Percentiles rank a stretch among this genome's conserved stretches.
phyloP scores from a whole-genome alignment of 2,888 invertebrate species.

The Meloe dianella region DNA sequence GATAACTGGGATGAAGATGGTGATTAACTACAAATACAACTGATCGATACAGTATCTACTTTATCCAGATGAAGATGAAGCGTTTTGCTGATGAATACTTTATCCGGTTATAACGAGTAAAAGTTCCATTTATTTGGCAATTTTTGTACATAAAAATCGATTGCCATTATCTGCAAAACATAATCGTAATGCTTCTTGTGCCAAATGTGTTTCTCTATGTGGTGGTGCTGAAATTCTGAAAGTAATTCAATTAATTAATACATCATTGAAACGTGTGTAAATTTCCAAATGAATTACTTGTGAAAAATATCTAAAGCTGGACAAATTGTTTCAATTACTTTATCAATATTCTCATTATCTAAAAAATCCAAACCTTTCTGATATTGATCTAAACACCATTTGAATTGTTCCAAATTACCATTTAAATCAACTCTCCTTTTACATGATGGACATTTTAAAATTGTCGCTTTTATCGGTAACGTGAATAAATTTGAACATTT shows the following conservation, averaged over 20 bases:
- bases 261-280: constrained; percentile 9
- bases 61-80: no score
- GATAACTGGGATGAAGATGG: no score
- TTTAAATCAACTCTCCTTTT: constrained; percentile 61
- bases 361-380: constrained; percentile 59
- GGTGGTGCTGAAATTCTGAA: constrained; percentile 67
- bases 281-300: constrained; percentile 47
- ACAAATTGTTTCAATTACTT: constrained; percentile 65
- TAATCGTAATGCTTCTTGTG: constrained; percentile 72
- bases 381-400: constrained; percentile 62
- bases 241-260: constrained; percentile 31
- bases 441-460: constrained; percentile 63
- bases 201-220: constrained; percentile 71
- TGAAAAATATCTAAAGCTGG: constrained; percentile 68
- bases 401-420: constrained; percentile 57
- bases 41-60: no score
- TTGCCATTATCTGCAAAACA: constrained; percentile 70
- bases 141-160: neutral
- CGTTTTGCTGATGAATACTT: no score
- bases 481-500: constrained; percentile 61
- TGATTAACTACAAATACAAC: no score
- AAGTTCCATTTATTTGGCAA: neutral
- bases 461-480: constrained; percentile 56
- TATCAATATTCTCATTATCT: constrained; percentile 63
- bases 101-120: no score